These are phyloP conservation scores for Upupa epops DNA, from an alignment of 2,113 vertebrate genomes.

Conservation along the genomic window DNA sequence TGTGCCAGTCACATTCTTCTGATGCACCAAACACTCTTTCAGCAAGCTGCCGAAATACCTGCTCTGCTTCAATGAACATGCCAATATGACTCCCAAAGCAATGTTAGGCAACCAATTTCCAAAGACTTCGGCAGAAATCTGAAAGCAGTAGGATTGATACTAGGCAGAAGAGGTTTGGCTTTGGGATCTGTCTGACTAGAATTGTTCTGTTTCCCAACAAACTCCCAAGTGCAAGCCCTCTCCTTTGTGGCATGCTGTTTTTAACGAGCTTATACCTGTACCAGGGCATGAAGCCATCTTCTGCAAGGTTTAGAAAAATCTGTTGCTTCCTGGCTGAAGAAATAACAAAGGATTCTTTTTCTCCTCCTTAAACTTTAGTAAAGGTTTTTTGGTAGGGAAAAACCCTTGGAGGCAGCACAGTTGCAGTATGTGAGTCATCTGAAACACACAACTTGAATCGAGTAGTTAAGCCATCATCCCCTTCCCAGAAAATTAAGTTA, in stretches of 20 bases:
- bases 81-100: not conserved
- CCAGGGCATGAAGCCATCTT: not conserved
- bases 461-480: not conserved
- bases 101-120: not conserved
- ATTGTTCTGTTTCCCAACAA: not conserved
- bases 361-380: not conserved
- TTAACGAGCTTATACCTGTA: not conserved
- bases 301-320: not conserved
- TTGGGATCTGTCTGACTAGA: not conserved
- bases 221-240: not conserved
- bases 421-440: not conserved
- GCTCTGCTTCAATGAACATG: not conserved
- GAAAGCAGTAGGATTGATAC: not conserved
- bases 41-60: not conserved
- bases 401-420: not conserved
- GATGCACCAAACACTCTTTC: not conserved
- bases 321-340: not conserved
- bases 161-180: not conserved
- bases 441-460: not conserved
- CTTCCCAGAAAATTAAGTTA: conserved; percentile 54
- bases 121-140: conserved; percentile 4
- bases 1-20: not conserved
- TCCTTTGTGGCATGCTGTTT: not conserved
- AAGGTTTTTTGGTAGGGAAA: not conserved
- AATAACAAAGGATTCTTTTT: not conserved